A percentile compares a stretch with the other conserved stretches of the same genome.
Conservation (phyloP, 1,140 invertebrate genomes). For the Drosophila sproati region DNA sequence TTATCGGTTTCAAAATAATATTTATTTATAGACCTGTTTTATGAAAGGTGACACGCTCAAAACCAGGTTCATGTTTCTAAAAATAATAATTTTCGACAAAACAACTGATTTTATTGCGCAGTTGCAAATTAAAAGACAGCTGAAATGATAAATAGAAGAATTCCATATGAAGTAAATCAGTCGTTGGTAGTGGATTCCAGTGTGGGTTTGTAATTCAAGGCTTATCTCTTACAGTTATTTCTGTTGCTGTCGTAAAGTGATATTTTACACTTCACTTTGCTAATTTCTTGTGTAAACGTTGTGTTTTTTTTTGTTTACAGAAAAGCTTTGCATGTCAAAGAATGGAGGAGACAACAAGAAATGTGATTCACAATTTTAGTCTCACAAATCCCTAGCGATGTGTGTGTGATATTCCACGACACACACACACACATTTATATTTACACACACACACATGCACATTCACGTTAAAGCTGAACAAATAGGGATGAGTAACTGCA, state of each 20-base stretch:
- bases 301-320: constrained; percentile 54
- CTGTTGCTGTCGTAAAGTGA: constrained; percentile 57
- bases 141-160: constrained; percentile 35
- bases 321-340: constrained; percentile 28
- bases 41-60: too few relatives aligned
- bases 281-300: constrained; percentile 71
- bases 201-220: constrained; percentile 32
- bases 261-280: constrained; percentile 47
- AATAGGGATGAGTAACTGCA: constrained; percentile 38
- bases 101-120: too few relatives aligned
- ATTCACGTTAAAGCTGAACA: constrained; percentile 6
- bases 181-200: constrained; percentile 25
- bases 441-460: neutral
- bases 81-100: too few relatives aligned
- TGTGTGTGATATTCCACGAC: constrained; percentile 2
- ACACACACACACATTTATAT: neutral
- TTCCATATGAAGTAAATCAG: constrained; percentile 20
- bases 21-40: too few relatives aligned
- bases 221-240: constrained; percentile 32
- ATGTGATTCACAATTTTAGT: constrained; percentile 65
- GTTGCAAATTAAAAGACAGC: neutral
- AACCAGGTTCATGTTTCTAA: too few relatives aligned
- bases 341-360: constrained; percentile 26
- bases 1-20: too few relatives aligned
- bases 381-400: constrained; percentile 49